phyloP scores from a whole-genome alignment of 2,797 vertebrate species.

The Phaenicophaeus curvirostris region DNA sequence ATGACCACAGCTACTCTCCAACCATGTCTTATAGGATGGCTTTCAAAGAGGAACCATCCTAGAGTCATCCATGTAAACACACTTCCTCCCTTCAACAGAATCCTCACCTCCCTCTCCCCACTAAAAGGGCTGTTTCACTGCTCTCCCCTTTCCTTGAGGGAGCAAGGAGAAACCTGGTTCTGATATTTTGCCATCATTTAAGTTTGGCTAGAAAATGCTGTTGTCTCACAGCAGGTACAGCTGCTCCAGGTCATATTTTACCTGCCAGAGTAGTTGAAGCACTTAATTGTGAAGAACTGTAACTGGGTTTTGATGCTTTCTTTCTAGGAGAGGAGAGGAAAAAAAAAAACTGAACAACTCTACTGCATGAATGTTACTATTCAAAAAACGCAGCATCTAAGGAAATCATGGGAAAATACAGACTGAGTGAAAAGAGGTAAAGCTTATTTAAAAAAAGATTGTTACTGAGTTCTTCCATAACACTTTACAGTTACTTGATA shows the following conservation, averaged over 20 bases:
- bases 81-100: neutral
- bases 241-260: slow-evolving; percentile 44
- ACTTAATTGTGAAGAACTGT: slow-evolving; percentile 38
- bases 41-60: neutral
- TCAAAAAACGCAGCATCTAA: neutral
- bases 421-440: neutral
- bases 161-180: neutral
- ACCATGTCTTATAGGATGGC: neutral
- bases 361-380: neutral
- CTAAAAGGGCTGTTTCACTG: neutral
- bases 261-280: slow-evolving; percentile 67
- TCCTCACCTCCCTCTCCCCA: neutral
- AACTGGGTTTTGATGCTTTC: neutral
- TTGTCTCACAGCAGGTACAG: neutral
- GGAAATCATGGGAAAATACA: neutral
- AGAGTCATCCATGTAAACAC: neutral
- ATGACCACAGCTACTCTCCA: neutral
- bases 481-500: neutral
- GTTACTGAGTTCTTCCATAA: neutral
- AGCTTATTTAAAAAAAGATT: neutral
- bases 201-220: neutral
- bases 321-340: slow-evolving; percentile 28
- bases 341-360: neutral
- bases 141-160: neutral
- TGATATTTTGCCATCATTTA: neutral